Percentiles rank a stretch among this genome's conserved stretches.
phyloP scores from a whole-genome alignment of 2,888 invertebrate species.

The Nephrocerus scutellatus region DNA sequence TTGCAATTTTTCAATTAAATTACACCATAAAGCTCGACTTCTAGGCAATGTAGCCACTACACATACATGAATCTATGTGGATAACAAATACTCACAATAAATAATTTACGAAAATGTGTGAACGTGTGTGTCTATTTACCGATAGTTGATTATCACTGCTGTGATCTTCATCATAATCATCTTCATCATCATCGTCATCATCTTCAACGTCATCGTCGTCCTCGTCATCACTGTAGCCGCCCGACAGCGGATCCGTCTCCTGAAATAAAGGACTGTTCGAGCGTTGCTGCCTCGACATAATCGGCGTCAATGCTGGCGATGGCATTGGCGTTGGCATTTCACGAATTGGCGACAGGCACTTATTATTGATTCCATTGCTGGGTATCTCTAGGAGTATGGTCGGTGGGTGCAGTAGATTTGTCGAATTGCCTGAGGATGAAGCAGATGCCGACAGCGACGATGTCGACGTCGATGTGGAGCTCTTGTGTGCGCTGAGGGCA shows the following conservation, averaged over 20 bases:
- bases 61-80: constrained; percentile 13
- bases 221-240: constrained; percentile 48
- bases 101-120: too few species aligned
- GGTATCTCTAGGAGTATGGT: constrained; percentile 73
- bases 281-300: constrained; percentile 49
- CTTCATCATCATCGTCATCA: constrained; percentile 20
- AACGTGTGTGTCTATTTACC: constrained; percentile 24
- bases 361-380: constrained; percentile 58
- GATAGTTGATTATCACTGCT: constrained; percentile 31
- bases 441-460: constrained; percentile 38
- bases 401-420: constrained; percentile 62
- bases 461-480: constrained; percentile 40
- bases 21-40: too few species aligned
- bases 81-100: too few species aligned
- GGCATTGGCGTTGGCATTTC: constrained; percentile 70
- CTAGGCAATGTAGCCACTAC: too few species aligned
- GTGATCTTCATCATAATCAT: too few species aligned
- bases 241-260: constrained; percentile 34
- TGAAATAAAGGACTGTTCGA: constrained; percentile 34
- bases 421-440: constrained; percentile 34
- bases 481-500: constrained; percentile 61
- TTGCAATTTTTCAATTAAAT: too few species aligned
- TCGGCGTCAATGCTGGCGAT: constrained; percentile 62
- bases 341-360: constrained; percentile 72
- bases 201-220: constrained; percentile 47